These are phyloP conservation scores for Styela plicata DNA, from an alignment of 23 tunicate genomes.

Conservation along the genomic window DNA sequence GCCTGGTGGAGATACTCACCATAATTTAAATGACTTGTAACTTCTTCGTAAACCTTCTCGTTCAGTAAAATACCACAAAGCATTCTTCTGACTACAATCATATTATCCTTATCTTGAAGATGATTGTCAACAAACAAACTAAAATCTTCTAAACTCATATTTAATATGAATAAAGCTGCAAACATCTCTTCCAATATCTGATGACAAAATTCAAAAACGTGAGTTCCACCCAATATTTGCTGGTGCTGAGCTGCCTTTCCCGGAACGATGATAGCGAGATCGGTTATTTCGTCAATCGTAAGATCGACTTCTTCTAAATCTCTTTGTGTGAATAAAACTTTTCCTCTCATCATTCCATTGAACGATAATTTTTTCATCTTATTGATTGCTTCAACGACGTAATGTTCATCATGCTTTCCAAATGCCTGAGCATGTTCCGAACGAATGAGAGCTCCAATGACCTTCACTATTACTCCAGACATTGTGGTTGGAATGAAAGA, in stretches of 20 bases:
- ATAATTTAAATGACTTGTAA: not conserved
- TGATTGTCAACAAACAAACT: no score
- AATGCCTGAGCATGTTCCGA: not conserved
- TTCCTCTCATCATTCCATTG: not conserved
- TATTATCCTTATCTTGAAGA: no score
- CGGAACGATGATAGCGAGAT: not conserved
- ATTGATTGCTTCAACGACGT: not conserved
- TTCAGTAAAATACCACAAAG: not conserved
- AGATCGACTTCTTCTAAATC: not conserved
- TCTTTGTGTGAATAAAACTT: not conserved
- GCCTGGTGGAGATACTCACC: not conserved
- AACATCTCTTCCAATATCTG: not conserved
- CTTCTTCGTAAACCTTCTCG: not conserved
- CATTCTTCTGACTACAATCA: not conserved
- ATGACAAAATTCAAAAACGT: not conserved
- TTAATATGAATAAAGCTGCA: not conserved
- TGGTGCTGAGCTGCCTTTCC: not conserved
- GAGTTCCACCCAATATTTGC: not conserved
- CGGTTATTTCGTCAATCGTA: not conserved
- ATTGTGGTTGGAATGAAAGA: not conserved
- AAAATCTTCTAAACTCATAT: not conserved
- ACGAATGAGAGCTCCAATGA: not conserved
- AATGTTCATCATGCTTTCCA: not conserved
- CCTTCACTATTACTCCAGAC: not conserved
- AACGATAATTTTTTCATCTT: not conserved